Evolutionary conservation across 2,888 invertebrate species (phyloP), one percentile per base, ranked within the genome.

Genomic region (Cryptocheilus praepositus): DNA sequence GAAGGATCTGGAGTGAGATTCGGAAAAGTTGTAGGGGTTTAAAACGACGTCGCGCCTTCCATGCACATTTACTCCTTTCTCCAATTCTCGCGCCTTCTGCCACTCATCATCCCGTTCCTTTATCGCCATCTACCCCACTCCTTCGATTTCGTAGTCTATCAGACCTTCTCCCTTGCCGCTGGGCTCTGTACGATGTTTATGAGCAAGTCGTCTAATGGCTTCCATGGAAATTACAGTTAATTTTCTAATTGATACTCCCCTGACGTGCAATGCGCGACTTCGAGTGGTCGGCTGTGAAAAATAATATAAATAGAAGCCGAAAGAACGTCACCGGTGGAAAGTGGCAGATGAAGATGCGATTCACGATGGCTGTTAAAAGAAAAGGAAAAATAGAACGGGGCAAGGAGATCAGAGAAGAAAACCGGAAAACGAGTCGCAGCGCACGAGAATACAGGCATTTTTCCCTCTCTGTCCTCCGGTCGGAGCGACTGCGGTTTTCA

Each of bases 401-500:
- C n/a, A 44, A 16, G 11, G 1, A 15, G 22, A 11, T 2, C 7
- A 28, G 18, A 11, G 53, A 19, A 13, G 43, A 8, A 43, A 25
- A 25, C 3, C 25, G 25, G 8, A 16, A 13, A n/a, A 25, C 43
- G 28, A 28, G 55, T 3, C 25, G 25, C 2, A 49, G 43, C 22
- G 61, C 19, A 21, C 55, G 55, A 51, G 52, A 8, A 53, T 51
- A 58, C 61, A 43, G 2, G 36, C 36, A 1, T 11, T 61, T 61
- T 53, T 46, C 45, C 60, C 51, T 53, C 59, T 21, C 53, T 52
- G 55, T 52, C 64, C 46, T 60, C 58, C 22, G 44, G 53, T 49
- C 54, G 62, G 68, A 71, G 73, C 61, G 69, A 76, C 79, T 79
- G 78, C 79, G 78, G 80, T 78, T 83, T 83, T 80, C 71, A 70